Evolutionary conservation across 2,113 vertebrate species (phyloP), one percentile per base, ranked within the genome.

Genomic region (Caranx melampygus): DNA sequence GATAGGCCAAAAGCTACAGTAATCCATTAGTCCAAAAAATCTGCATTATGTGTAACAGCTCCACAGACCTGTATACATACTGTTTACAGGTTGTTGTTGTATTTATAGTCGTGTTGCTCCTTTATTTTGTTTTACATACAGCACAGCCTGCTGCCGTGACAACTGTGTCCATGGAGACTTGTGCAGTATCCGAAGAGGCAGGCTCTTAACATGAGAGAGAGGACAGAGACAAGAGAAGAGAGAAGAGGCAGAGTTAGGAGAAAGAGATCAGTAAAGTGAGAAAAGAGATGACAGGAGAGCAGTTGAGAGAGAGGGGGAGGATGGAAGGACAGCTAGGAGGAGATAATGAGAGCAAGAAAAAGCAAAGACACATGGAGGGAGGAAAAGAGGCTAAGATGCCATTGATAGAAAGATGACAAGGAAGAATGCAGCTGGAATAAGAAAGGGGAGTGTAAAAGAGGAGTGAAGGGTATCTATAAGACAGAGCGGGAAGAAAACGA

Each of bases 121-220:
- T 83, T 87, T 63, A 87, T 61, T 76, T 84, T 34, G 16, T 89
- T 83, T 45, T 89, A 83, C 88, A 87, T 83, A 90, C 87, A 89
- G 75, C 75, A 21, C 78, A 77, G 74, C 81, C 65, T 79, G 92
- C 91, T 94, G 81, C 89, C 83, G 69, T 88, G 93, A 93, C 91
- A 93, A 92, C 93, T 84, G 91, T 93, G 91, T 68, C 86, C 89
- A 93, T 93, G 89, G 91, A 87, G 90, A 94, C 91, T 82, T 89
- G 89, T 78, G 82, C 72, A 86, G 80, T 62, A 65, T 83, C 59
- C 3, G 51, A 67, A 67, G 75, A 80, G 83, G 83, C 70, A 69
- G 51, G 58, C 78, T 85, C 68, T 89, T 66, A 42, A 78, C 63
- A 51, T 67, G 61, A 81, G 75, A 79, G 72, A 61, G 76, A 70